Conservation (phyloP, 1,140 invertebrate genomes). For the Phymastichus coffea region DNA sequence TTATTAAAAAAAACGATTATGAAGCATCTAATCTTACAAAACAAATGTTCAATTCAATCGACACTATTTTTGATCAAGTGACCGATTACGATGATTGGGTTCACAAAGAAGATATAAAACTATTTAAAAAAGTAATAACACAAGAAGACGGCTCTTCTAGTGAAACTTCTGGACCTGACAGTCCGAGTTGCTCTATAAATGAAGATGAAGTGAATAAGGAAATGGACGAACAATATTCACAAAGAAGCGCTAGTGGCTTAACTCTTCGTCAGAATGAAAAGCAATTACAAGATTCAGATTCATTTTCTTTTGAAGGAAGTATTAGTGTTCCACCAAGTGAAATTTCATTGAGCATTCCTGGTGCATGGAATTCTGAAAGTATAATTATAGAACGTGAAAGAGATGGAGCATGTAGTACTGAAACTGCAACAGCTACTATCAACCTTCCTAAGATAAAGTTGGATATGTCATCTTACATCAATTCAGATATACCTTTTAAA, state of each 20-base stretch:
- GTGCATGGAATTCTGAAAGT: constrained; percentile 50
- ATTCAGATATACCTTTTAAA: constrained; percentile 46
- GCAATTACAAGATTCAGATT: constrained; percentile 43
- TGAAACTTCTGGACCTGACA: constrained; percentile 84
- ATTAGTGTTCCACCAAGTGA: constrained; percentile 50
- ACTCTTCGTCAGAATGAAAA: constrained; percentile 48
- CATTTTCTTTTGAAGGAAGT: constrained; percentile 50
- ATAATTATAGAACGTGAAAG: constrained; percentile 48
- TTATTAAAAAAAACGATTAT: no score
- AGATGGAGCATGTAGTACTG: constrained; percentile 44
- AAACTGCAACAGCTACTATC: constrained; percentile 45
- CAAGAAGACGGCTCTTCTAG: constrained; percentile 67
- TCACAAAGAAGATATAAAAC: constrained; percentile 50
- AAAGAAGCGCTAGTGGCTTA: constrained; percentile 47
- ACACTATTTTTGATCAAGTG: constrained; percentile 54
- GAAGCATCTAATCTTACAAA: no score
- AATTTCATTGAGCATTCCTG: constrained; percentile 49
- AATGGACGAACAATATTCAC: constrained; percentile 43
- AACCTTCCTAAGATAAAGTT: constrained; percentile 61
- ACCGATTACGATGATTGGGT: constrained; percentile 57
- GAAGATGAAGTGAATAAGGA: constrained; percentile 63
- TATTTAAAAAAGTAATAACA: constrained; percentile 55
- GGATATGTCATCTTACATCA: constrained; percentile 47
- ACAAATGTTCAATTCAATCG: no score
- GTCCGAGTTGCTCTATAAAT: constrained; percentile 71